Conservation (phyloP, 23 tunicate species). For the Phallusia fumigata region DNA sequence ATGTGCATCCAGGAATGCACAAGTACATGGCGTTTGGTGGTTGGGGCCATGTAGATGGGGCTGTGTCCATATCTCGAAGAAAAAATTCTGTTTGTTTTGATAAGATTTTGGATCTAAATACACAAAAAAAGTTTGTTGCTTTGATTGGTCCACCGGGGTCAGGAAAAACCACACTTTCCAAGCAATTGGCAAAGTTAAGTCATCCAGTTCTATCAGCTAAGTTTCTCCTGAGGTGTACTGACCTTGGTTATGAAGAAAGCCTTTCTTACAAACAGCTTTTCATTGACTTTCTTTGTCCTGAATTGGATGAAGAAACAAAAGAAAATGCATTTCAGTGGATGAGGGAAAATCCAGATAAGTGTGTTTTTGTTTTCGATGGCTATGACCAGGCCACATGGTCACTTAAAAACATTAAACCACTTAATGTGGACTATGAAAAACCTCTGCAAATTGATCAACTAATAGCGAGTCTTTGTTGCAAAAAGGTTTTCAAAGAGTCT, state of each 20-base stretch:
- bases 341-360: not conserved
- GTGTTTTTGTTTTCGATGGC: constrained; percentile 27
- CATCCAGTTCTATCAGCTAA: not conserved
- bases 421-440: not conserved
- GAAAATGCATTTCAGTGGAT: constrained; percentile 22
- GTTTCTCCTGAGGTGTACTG: constrained; percentile 12
- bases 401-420: not conserved
- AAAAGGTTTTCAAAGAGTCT: constrained; percentile 6
- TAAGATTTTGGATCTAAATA: not conserved
- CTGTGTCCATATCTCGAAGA: too few relatives aligned
- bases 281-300: constrained; percentile 1
- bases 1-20: too few relatives aligned
- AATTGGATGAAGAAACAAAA: not conserved
- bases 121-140: not conserved
- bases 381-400: constrained; percentile 20
- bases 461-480: constrained; percentile 15
- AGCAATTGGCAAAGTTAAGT: not conserved
- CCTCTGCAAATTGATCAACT: not conserved
- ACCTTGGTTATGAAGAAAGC: not conserved
- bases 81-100: not conserved
- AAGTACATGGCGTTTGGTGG: too few relatives aligned
- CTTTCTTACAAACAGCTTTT: constrained; percentile 1
- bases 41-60: too few relatives aligned
- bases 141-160: constrained; percentile 18
- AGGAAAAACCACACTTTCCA: constrained; percentile 26